Percentiles rank a stretch among this genome's conserved stretches.
Conservation (phyloP, 2,113 vertebrate genomes). For the Leucopternis melanops region DNA sequence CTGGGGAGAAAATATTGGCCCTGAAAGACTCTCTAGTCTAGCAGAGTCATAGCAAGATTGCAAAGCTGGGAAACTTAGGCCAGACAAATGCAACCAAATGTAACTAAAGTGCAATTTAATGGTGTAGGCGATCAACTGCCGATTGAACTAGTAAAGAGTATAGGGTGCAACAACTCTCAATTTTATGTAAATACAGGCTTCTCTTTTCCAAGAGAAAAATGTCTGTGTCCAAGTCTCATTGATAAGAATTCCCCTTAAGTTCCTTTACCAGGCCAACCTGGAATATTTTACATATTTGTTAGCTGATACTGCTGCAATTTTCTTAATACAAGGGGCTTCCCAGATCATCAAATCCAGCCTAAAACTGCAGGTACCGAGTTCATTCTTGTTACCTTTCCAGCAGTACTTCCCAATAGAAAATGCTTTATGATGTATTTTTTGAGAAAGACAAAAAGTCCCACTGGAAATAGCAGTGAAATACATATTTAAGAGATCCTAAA, state of each 20-base stretch:
- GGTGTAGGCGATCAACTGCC: background rate
- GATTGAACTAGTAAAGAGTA: background rate
- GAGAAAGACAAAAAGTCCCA: background rate
- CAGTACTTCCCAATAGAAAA: background rate
- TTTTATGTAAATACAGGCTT: background rate
- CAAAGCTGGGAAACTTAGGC: background rate
- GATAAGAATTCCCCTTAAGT: slow-evolving; percentile 18
- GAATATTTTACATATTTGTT: slow-evolving; percentile 6
- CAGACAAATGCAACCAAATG: background rate
- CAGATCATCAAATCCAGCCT: background rate
- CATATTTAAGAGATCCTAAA: background rate
- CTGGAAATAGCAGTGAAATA: background rate
- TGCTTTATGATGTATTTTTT: background rate
- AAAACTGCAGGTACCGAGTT: background rate
- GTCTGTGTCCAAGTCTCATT: background rate
- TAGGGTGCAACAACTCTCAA: background rate
- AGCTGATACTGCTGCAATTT: background rate
- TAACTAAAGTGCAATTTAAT: background rate
- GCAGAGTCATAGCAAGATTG: background rate
- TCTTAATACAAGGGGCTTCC: background rate
- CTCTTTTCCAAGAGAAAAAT: background rate
- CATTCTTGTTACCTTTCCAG: background rate
- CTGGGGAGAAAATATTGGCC: background rate
- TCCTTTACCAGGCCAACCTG: background rate
- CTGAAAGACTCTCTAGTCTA: background rate